Base-by-base conservation (phyloP, 2,888 invertebrate species). In the Pristionchus exspectatus region DNA sequence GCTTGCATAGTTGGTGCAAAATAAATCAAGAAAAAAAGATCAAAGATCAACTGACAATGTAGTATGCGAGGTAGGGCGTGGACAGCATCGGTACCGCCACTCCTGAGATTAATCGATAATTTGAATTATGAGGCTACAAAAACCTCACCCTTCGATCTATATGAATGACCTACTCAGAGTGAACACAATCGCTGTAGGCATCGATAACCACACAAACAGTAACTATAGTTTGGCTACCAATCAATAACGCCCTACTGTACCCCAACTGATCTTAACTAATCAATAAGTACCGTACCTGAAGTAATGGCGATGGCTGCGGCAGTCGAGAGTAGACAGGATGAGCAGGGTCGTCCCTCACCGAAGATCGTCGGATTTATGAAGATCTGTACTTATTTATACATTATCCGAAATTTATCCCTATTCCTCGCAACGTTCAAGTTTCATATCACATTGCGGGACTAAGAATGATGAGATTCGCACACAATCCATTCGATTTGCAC, bases 31-130 rank as follows among this genome's bases (percentile, higher is more conserved):
- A 9, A 50, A 50, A 50, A 18, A 56, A 24, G 54, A 56, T 66
- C 27, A 38, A 66, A 63, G 81, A 72, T n/a, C 30, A 56, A 86
- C 91, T 90, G 21, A 94, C 93, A 69, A 94, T 92, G 87, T 93
- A 93, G 90, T 94, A 91, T 24, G 92, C 90, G 38, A 94, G 89
- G 84, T 93, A 93, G 12, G 94, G 94, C 16, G 93, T 92, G n/a
- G 93, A 89, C 18, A 94, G 69, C 89, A 93, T 90, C 27, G 94
- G 94, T 18, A 94, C 87, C 12, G 91, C 89, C 21, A 93, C 85
- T 18, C 94, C 94, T 81, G 81, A 0, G n/a, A 24, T 18, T 2
- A 5, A 74, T 33, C 66, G 59, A 59, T 21, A 18, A 59, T 21
- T 59, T 4, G 2, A 69, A 69, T 5, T 7, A 50, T 9, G 44